A percentile compares a stretch with the other conserved stretches of the same genome.
phyloP scores from a whole-genome alignment of 2,797 vertebrate genomes.

The Rhinella marina region DNA sequence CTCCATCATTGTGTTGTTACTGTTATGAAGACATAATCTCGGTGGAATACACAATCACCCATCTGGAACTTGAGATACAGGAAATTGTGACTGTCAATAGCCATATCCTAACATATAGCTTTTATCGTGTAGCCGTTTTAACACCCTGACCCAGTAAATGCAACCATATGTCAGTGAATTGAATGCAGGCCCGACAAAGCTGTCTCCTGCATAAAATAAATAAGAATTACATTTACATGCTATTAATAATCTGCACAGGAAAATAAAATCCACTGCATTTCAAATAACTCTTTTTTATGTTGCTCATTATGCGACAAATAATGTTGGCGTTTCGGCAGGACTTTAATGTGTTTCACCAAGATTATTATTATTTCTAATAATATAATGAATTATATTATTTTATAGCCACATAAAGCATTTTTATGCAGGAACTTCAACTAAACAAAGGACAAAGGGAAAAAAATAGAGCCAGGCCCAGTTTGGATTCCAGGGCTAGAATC shows the following conservation, averaged over 20 bases:
- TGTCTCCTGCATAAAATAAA: constrained; percentile 26
- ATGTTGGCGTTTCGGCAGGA: neutral
- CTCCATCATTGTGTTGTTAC: constrained; percentile 57
- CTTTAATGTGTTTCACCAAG: neutral
- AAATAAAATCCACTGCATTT: neutral
- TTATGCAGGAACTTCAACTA: constrained; percentile 10
- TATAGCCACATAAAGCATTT: constrained; percentile 19
- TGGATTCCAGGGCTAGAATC: neutral
- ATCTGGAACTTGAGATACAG: constrained; percentile 57
- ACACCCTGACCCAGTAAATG: constrained; percentile 23
- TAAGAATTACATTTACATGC: constrained; percentile 45
- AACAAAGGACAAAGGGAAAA: neutral
- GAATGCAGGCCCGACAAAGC: constrained; percentile 42
- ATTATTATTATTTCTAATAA: neutral
- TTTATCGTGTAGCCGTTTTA: constrained; percentile 55
- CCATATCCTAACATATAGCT: constrained; percentile 42
- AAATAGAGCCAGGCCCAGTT: neutral
- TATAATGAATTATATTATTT: neutral
- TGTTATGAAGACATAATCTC: constrained; percentile 62
- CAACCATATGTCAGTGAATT: constrained; percentile 4
- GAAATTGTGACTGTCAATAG: constrained; percentile 60
- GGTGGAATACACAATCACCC: constrained; percentile 55
- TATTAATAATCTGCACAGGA: constrained; percentile 31
- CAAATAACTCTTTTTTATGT: neutral
- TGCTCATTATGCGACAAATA: constrained; percentile 22